A percentile compares a stretch with the other conserved stretches of the same genome.
phyloP scores from a whole-genome alignment of 2,797 vertebrate species.

The Channa striata region DNA sequence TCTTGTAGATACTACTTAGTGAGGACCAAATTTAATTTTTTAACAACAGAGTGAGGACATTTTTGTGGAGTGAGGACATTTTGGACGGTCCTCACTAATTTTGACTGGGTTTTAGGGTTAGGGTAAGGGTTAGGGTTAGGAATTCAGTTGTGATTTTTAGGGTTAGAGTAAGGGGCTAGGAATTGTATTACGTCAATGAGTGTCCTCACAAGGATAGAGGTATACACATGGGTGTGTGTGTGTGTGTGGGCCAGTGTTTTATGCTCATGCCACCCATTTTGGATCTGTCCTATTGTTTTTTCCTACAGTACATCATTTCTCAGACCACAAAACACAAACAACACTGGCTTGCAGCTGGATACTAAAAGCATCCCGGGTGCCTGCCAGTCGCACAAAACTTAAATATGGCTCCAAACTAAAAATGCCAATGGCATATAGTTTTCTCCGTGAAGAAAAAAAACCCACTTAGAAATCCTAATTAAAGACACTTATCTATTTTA shows the following conservation, averaged over 20 bases:
- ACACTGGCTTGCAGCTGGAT: constrained; percentile 11
- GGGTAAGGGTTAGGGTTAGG: no score
- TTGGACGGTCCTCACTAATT: no score
- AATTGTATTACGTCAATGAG: no score
- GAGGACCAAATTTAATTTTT: no score
- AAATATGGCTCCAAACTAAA: constrained; percentile 55
- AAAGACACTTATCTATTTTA: constrained; percentile 42
- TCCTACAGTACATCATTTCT: constrained; percentile 14
- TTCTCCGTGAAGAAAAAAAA: constrained; percentile 6
- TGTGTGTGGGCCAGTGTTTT: background rate
- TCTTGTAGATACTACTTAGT: no score
- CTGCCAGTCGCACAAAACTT: constrained; percentile 29
- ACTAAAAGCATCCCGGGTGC: constrained; percentile 33
- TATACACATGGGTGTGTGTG: constrained; percentile 8
- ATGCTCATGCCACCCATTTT: constrained; percentile 1
- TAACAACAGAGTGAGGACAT: no score
- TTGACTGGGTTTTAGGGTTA: no score
- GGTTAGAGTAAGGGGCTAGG: no score
- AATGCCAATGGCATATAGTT: constrained; percentile 35
- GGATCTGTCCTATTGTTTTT: constrained; percentile 8
- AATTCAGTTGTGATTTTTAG: no score
- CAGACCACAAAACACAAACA: constrained; percentile 57
- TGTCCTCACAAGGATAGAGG: no score
- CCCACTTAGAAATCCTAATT: constrained; percentile 37
- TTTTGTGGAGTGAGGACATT: no score